Base-by-base conservation (phyloP, 2,888 invertebrate species). In the Scrobipalpa costella region DNA sequence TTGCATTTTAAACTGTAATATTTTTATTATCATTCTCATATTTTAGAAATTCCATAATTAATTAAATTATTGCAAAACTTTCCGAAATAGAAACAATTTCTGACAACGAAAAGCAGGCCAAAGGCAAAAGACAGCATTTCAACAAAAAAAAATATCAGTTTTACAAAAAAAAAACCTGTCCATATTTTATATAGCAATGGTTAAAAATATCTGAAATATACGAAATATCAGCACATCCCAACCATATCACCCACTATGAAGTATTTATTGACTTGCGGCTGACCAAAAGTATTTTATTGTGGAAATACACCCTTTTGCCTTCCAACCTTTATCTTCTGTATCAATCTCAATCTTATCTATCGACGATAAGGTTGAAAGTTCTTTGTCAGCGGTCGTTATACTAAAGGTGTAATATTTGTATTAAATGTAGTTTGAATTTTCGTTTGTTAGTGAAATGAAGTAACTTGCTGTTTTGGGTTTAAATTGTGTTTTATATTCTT, bases 191-290 rank as follows among this genome's bases (percentile, higher is more conserved):
- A n/a, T n/a, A n/a, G n/a, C n/a, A n/a, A n/a, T n/a, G n/a, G n/a
- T n/a, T n/a, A n/a, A n/a, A n/a, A n/a, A n/a, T n/a, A n/a, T n/a
- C 7, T 21, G 0, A 15, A 47, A 44, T 59, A 44, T 27, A 40
- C 9, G 15, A 11, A 27, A 27, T 27, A 3, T 38, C 40, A 0
- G 2, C 1, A 8, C 34, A 36, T 7, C 59, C 49, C 60, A 60
- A 17, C 60, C 15, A 49, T 60, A 60, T 19, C 38, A 19, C 7
- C 33, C 17, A 15, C 19, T 88, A 89, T 89, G 88, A 90, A 88
- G 90, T 91, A 91, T 91, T 91, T 91, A 91, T 91, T 86, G 89
- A 89, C 86, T 85, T 88, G 91, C 79, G 91, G 91, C 79, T 84
- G 76, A 88, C 90, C 91, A 74, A 84, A 89, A 83, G 84, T 88